Evolutionary conservation across 2,797 vertebrate genomes (phyloP).

Genomic region (Cyprinodon diabolis): DNA sequence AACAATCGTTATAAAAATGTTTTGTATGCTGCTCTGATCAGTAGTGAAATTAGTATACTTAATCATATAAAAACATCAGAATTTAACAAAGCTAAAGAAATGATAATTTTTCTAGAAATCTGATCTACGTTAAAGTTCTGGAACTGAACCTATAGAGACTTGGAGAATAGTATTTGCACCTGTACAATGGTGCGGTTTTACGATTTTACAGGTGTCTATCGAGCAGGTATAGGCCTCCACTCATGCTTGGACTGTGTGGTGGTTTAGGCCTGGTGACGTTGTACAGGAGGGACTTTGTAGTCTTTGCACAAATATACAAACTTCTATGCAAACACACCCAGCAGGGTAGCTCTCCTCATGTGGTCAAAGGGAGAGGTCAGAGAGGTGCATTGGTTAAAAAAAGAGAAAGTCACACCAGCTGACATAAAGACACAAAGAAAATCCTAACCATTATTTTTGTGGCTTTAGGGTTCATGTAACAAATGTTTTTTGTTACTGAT

Average conservation of each 20-base stretch:
- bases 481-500: conserved; percentile 19
- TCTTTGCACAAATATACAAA: conserved; percentile 81
- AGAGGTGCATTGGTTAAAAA: conserved; percentile 59
- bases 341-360: conserved; percentile 76
- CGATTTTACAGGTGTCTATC: conserved; percentile 46
- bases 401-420: conserved; percentile 54
- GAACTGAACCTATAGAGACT: conserved; percentile 68
- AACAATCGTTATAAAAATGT: conserved; percentile 18
- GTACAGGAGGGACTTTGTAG: conserved; percentile 67
- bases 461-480: conserved; percentile 16
- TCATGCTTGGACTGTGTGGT: conserved; percentile 38
- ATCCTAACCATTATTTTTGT: conserved; percentile 28
- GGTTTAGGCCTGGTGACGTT: conserved; percentile 57
- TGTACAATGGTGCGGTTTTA: conserved; percentile 52
- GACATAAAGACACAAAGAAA: conserved; percentile 52
- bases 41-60: neutral
- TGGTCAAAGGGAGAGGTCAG: conserved; percentile 56
- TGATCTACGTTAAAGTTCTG: conserved; percentile 61
- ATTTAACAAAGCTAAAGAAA: conserved; percentile 21
- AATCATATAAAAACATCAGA: conserved; percentile 21
- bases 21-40: too few species aligned
- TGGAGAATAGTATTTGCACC: conserved; percentile 46
- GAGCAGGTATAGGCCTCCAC: conserved; percentile 47
- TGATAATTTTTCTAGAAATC: conserved; percentile 54
- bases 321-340: conserved; percentile 73